These are phyloP conservation scores for Ditylenchus weischeri DNA, from an alignment of 2,888 invertebrate genomes.

Conservation along the genomic window DNA sequence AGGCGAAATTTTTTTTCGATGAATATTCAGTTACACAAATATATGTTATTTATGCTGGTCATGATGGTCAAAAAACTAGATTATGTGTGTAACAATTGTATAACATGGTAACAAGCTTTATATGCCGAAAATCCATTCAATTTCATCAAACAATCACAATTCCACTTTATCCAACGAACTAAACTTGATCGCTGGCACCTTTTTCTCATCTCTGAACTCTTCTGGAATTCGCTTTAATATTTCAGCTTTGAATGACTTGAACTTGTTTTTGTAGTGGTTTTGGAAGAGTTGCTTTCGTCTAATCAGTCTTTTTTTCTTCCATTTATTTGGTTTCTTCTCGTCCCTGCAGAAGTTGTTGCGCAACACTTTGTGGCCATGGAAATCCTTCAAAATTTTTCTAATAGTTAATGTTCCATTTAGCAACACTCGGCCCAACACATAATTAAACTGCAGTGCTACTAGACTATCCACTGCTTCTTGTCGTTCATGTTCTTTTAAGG, in stretches of 20 bases:
- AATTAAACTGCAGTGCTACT: not conserved
- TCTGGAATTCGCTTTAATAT: not conserved
- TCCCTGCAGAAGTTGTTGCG: not conserved
- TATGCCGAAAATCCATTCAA: too few relatives aligned
- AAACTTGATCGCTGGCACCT: not conserved
- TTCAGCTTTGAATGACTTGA: not conserved
- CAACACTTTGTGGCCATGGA: not conserved
- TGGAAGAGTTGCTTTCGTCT: not conserved
- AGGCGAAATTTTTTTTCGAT: too few relatives aligned
- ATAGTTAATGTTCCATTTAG: not conserved
- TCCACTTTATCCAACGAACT: not conserved
- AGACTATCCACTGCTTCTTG: not conserved
- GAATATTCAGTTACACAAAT: too few relatives aligned
- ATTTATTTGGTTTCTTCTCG: not conserved
- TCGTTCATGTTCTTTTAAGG: not conserved
- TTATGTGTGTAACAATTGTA: too few relatives aligned
- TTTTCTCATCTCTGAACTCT: not conserved
- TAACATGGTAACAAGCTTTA: too few relatives aligned
- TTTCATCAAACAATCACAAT: too few relatives aligned
- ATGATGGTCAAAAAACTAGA: too few relatives aligned
- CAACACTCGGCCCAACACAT: conserved; percentile 2
- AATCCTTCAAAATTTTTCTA: not conserved
- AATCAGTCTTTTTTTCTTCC: not conserved
- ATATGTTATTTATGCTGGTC: too few relatives aligned
- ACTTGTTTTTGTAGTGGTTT: not conserved